Evolutionary conservation across 2,888 invertebrate species (phyloP), one percentile per base, ranked within the genome.

Genomic region (Xestia c-nigrum): DNA sequence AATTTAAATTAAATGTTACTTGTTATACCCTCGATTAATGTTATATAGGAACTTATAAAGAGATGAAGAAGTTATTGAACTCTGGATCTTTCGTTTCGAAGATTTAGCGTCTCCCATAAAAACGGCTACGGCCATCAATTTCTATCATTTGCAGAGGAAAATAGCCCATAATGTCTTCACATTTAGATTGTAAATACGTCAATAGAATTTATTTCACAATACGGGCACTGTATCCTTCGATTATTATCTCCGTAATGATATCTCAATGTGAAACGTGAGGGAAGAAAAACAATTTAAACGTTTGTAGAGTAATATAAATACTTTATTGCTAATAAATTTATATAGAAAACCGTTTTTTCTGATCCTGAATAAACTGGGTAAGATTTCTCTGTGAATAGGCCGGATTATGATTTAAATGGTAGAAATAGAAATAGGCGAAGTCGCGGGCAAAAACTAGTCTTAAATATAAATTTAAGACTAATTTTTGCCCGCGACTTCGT

Each of bases 201-300:
- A 74, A 72, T 55, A 65, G 77, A 80, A 79, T 86, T 86, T 86
- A 85, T 84, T 74, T 80, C 69, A 57, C n/a, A 73, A 75, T 79
- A 85, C 74, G 69, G 74, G 55, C 12, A 63, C 14, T 63, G 66
- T 81, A 69, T 75, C 67, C 83, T 76, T 57, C 75, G 75, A 76
- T 80, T 74, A 82, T 82, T 43, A 69, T 38, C 72, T 38, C 50
- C 21, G 40, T 80, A 75, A 80, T 80, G 76, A 70, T 55, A 55
- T 66, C 59, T 75, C 59, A 66, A 80, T 75, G 67, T 7, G n/a
- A 67, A 67, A 67, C 38, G 43, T 59, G 57, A 31, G 55, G 24
- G 10, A 59, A 38, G 7, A 50, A 71, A 67, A 71, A 52, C 57
- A n/a, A 57, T 80, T 80, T 68, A 55, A 47, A 67, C 63, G 14